phyloP scores from a whole-genome alignment of 1,140 invertebrate genomes.

The Meteorus sp. region DNA sequence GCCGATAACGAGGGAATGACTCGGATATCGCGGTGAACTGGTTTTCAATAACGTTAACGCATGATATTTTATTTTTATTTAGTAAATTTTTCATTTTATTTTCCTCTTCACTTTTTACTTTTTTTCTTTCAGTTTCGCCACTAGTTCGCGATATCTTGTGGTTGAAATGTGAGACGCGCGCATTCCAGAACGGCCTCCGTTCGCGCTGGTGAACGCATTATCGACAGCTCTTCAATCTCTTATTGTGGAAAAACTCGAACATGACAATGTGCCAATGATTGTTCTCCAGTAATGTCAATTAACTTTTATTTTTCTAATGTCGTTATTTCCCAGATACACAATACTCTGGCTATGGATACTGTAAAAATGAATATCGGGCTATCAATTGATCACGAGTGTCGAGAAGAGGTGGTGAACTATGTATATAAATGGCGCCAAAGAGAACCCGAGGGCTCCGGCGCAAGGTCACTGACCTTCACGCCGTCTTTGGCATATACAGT shows the following conservation, averaged over 20 bases:
- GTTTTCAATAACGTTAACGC: conserved; percentile 27
- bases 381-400: no score
- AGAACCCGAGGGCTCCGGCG: conserved; percentile 15
- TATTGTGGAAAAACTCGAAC: no score
- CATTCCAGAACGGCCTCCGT: conserved; percentile 24
- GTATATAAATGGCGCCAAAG: conserved; percentile 28
- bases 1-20: conserved; percentile 18
- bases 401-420: no score
- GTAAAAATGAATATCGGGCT: no score
- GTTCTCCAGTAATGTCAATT: conserved; percentile 4
- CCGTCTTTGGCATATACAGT: no score
- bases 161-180: conserved; percentile 25
- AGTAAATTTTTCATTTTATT: no score
- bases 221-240: conserved; percentile 9
- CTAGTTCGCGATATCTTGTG: conserved; percentile 15
- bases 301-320: no score
- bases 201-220: conserved; percentile 19
- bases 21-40: conserved; percentile 25
- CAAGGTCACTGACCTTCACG: conserved; percentile 28
- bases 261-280: neutral
- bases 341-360: no score
- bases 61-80: neutral
- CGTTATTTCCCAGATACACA: no score
- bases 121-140: conserved; percentile 5
- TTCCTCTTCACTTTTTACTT: conserved; percentile 1